Base-by-base conservation (phyloP, 2,888 invertebrate genomes). In the Mechanitis messenoides region DNA sequence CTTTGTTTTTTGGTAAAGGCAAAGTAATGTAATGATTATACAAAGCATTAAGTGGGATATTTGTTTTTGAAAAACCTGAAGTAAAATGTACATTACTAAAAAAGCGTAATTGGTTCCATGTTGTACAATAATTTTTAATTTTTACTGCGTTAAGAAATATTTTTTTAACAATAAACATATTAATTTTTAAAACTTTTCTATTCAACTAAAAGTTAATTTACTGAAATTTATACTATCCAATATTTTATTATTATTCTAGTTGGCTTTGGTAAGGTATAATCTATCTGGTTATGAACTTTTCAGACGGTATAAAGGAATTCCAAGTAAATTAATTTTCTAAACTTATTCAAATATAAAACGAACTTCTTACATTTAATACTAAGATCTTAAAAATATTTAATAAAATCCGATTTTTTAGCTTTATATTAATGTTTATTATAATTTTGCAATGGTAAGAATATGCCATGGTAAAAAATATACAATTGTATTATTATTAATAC, bases 1-100 rank as follows among this genome's bases (percentile, higher is more conserved):
- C 79, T 71, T 92, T 92, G 69, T 92, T 84, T 60, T 88, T 83
- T 3, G 92, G 92, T 64, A 92, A 80, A 12, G 90, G 87, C 66
- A 94, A 83, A 66, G 77, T 77, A 46, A 79, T 68, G 65, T 80
- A 85, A 67, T 86, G 84, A 58, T 78, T 65, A 58, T 73, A 84
- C 60, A 77, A 74, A 0, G 79, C 71, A 66, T 81, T 73, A 56
- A 78, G 47, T 9, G 85, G 83, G 28, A 68, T 62, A 47, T 70
- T 70, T 2, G 66, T 45, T 61, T 72, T 75, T 2, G 74, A 62
- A 5, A 69, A 60, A 35, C 83, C 85, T 56, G 66, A 65, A 54
- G 60, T 61, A 57, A 63, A 69, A 59, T 62, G 42, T 20, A 62
- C 58, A 58, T 68, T 63, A 55, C 47, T 60, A 28, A 65, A 33